Evolutionary conservation across 1,140 invertebrate genomes (phyloP), one percentile per base, ranked within the genome.

Genomic region (Sarcophaga bullata): DNA sequence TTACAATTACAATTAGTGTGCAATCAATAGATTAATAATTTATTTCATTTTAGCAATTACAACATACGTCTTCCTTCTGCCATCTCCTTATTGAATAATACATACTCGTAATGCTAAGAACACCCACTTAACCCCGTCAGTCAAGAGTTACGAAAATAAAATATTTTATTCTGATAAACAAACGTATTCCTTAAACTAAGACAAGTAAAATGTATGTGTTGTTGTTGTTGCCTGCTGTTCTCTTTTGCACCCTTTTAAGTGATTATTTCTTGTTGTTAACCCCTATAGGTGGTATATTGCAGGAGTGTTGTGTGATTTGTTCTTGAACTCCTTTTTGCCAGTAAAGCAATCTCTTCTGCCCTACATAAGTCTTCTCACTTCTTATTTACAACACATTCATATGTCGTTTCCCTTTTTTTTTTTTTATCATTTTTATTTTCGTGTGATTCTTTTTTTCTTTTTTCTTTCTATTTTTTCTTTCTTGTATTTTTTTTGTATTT

Each of bases 401-500:
- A 4, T 37, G 25, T 37, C 25, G 25, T 37, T 37, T 37, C 25
- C 25, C 25, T 37, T 37, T n/a, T n/a, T n/a, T n/a, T n/a, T n/a
- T n/a, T n/a, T 37, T 37, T 37, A 37, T 37, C 25, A 37, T 37
- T 37, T 37, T 37, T 37, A 37, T 37, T 37, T 37, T 37, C 4
- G 25, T 37, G 25, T 37, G 1, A 37, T 37, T 2, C 1, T 62
- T 15, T 62, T 62, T 62, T 4, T 15, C 6, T 62, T 62, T 15
- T 11, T 15, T n/a, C n/a, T 62, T 15, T 62, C 6, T 62, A 58
- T 58, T 5, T 8, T 58, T 13, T 58, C 13, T 5, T 58, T 15
- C 54, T 15, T 15, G n/a, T 58, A 58, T 62, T 50, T 58, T 54
- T 52, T 54, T 80, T 80, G 10, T 80, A 62, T n/a, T 54, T 62